Percentiles rank a stretch among this genome's conserved stretches.
Evolutionary conservation across 1,140 invertebrate genomes (phyloP).

Genomic region (Bombus pyrosoma): DNA sequence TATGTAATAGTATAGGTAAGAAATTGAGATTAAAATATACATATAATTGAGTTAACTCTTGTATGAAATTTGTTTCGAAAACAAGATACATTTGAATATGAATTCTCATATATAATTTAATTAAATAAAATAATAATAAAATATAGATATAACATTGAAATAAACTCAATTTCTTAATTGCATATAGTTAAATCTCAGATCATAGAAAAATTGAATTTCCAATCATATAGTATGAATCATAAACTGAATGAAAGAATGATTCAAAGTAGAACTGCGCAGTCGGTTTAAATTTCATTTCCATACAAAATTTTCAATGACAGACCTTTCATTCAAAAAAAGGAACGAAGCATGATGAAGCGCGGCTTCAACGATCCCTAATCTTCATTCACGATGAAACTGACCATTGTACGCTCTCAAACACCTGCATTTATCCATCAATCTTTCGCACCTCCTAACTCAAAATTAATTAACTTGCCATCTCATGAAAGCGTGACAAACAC

Average conservation of each 20-base stretch:
- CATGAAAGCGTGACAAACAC: not conserved
- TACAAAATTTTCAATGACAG: too few species aligned
- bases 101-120: too few species aligned
- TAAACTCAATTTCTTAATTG: not conserved
- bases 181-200: not conserved
- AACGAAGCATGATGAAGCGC: not conserved
- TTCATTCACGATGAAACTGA: not conserved
- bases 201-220: not conserved
- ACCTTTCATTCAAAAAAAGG: not conserved
- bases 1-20: not conserved
- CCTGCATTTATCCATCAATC: slow-evolving; percentile 6
- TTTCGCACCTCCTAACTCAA: not conserved
- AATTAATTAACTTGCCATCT: not conserved
- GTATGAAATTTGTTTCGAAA: too few species aligned
- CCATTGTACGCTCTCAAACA: not conserved
- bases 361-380: not conserved
- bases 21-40: not conserved
- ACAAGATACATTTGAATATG: too few species aligned
- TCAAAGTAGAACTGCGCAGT: not conserved
- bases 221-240: not conserved
- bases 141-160: too few species aligned
- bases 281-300: too few species aligned
- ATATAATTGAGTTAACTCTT: too few species aligned
- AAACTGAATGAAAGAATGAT: too few species aligned
- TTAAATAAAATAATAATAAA: too few species aligned